Base-by-base conservation (phyloP, 2,113 vertebrate genomes). In the Orthochromis indermauri region DNA sequence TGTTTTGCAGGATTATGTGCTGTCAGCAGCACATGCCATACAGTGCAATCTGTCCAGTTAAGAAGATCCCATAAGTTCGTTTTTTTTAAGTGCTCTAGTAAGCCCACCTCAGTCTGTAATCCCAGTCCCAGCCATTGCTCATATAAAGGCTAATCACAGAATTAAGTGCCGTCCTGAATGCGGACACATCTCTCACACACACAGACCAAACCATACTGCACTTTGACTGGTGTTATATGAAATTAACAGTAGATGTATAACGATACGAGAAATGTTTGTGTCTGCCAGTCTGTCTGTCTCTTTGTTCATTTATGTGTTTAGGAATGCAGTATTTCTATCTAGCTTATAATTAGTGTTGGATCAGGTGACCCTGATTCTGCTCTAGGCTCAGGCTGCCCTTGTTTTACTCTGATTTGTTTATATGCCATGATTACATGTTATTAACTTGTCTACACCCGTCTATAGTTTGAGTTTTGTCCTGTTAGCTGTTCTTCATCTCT, bases 131-230 rank as follows among this genome's bases (percentile, higher is more conserved):
- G 80, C 17, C 66, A 81, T 90, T 82, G 81, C 92, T 89, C 86
- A 88, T 61, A 81, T 47, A 83, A 84, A 31, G 86, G 88, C 91
- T 93, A 88, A 92, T 93, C 86, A 87, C 42, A 73, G 91, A 85
- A 90, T 91, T 87, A 91, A 90, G 81, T 86, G 59, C 86, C 55
- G 17, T 66, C 40, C 80, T 55, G 68, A 51, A 73, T 86, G 45
- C 76, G 31, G 57, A 85, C 53, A n/a, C 24, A 24, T 11, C 49
- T 33, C 51, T n/a, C 76, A 1, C 49, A 57, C 57, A 31, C 21
- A 33, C 28, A 42, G 4, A n/a, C 68, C 21, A 47, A 19, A 73
- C 21, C 68, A 45, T 28, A 28, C 40, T 10, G 37, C 33, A 10
- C 55, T 76, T 14, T 51, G 40, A 45, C n/a, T 87, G 37, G 7